Percentiles rank a stretch among this genome's conserved stretches.
Conservation (phyloP, 2,113 vertebrate genomes). For the Sapayoa aenigma region DNA sequence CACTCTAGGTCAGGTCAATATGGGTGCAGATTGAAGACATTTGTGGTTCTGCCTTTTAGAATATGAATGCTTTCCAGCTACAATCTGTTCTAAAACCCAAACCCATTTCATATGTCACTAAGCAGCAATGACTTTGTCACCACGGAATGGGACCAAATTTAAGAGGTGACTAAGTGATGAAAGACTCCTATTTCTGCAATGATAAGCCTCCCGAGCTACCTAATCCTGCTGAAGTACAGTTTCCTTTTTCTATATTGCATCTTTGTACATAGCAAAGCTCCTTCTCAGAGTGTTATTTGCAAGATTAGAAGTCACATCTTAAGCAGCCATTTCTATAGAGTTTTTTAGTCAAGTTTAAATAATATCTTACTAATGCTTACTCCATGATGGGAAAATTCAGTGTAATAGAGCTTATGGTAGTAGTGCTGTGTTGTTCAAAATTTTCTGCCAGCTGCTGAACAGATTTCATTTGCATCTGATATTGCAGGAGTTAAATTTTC, state of each 20-base stretch:
- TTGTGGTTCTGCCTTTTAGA: slow-evolving; percentile 12
- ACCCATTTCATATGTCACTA: slow-evolving; percentile 47
- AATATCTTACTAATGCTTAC: not conserved
- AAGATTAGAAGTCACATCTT: not conserved
- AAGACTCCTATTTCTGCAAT: not conserved
- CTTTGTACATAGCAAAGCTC: not conserved
- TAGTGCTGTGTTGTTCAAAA: not conserved
- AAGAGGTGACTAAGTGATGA: slow-evolving; percentile 9
- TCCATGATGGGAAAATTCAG: not conserved
- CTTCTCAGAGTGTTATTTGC: not conserved
- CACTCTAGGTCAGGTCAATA: not conserved
- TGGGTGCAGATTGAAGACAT: not conserved
- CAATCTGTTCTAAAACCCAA: slow-evolving; percentile 29
- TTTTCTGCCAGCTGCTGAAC: not conserved
- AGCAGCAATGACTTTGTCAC: slow-evolving; percentile 27
- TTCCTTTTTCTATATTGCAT: not conserved
- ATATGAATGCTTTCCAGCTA: slow-evolving; percentile 25
- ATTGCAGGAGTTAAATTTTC: not conserved
- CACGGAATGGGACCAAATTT: slow-evolving; percentile 6
- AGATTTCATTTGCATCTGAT: not conserved
- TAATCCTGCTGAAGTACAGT: slow-evolving; percentile 27
- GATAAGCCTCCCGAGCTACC: slow-evolving; percentile 22
- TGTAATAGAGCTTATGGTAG: not conserved
- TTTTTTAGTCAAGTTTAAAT: slow-evolving; percentile 19
- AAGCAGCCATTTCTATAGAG: not conserved